phyloP scores from a whole-genome alignment of 2,888 invertebrate species.

The Stenoptilia bipunctidactyla region DNA sequence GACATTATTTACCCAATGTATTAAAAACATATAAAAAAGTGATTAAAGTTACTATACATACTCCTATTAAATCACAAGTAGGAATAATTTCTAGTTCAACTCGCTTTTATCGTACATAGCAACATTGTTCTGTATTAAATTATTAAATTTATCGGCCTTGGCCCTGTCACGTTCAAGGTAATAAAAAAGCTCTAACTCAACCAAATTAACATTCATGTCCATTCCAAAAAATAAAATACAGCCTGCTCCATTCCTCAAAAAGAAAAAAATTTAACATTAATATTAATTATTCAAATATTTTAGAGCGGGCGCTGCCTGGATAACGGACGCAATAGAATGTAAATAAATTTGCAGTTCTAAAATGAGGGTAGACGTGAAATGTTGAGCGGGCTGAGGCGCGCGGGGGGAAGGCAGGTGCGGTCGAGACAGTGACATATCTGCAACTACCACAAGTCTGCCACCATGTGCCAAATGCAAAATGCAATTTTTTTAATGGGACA shows the following conservation, averaged over 20 bases:
- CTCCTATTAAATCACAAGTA: no score
- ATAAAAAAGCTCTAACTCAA: no score
- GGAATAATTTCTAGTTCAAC: no score
- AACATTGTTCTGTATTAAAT: no score
- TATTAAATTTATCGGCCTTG: no score
- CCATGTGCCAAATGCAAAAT: constrained; percentile 5
- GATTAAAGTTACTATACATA: no score
- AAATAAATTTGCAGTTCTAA: constrained; percentile 22
- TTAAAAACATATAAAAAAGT: no score
- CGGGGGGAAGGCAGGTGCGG: constrained; percentile 7
- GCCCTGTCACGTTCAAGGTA: no score
- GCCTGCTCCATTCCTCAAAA: background rate
- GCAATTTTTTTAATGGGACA: background rate
- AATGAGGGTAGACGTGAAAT: constrained; percentile 15
- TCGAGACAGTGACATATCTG: constrained; percentile 43
- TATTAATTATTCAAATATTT: constrained; percentile 1
- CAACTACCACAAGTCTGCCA: constrained; percentile 17
- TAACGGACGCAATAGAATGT: constrained; percentile 15
- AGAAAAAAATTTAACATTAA: constrained; percentile 1
- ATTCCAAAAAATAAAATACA: background rate
- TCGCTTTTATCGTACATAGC: no score
- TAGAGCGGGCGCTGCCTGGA: constrained; percentile 8
- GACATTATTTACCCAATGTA: no score
- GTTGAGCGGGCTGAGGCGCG: background rate
- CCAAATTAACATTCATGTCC: background rate